A percentile compares a stretch with the other conserved stretches of the same genome.
Conservation (phyloP, 2,797 vertebrate species). For the Crenuchus spilurus region DNA sequence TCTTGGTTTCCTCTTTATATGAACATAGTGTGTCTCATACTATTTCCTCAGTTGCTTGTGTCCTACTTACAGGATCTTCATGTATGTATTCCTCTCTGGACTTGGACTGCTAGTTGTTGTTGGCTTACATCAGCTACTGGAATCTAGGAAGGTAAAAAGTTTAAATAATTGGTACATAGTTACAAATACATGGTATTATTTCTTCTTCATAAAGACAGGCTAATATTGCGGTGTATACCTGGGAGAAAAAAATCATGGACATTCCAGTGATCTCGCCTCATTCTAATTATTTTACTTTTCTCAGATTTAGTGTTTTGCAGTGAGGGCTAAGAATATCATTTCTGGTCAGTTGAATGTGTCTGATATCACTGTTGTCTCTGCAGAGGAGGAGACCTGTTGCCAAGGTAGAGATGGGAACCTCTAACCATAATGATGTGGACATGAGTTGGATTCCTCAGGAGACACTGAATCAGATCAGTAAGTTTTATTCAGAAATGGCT, state of each 20-base stretch:
- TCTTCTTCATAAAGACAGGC: too few species aligned
- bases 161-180: background rate
- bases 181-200: too few species aligned
- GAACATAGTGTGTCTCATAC: background rate
- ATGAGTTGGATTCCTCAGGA: slow-evolving; percentile 99
- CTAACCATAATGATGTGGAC: slow-evolving; percentile 94
- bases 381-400: slow-evolving; percentile 91
- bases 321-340: too few species aligned
- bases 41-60: background rate
- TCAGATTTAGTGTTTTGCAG: too few species aligned
- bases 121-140: slow-evolving; percentile 93
- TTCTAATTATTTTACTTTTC: too few species aligned
- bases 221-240: too few species aligned
- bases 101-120: slow-evolving; percentile 90
- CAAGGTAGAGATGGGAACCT: slow-evolving; percentile 96
- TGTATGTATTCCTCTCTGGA: slow-evolving; percentile 97
- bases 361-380: slow-evolving; percentile 18
- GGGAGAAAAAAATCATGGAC: too few species aligned
- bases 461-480: slow-evolving; percentile 98
- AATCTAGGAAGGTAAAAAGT: slow-evolving; percentile 90
- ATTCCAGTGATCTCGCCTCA: too few species aligned
- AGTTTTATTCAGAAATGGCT: slow-evolving; percentile 61
- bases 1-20: background rate
- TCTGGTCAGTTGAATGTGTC: background rate
- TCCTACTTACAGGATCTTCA: slow-evolving; percentile 84